A percentile compares a stretch with the other conserved stretches of the same genome.
Evolutionary conservation across 2,888 invertebrate species (phyloP).

Genomic region (Thysanoteuthis rhombus): DNA sequence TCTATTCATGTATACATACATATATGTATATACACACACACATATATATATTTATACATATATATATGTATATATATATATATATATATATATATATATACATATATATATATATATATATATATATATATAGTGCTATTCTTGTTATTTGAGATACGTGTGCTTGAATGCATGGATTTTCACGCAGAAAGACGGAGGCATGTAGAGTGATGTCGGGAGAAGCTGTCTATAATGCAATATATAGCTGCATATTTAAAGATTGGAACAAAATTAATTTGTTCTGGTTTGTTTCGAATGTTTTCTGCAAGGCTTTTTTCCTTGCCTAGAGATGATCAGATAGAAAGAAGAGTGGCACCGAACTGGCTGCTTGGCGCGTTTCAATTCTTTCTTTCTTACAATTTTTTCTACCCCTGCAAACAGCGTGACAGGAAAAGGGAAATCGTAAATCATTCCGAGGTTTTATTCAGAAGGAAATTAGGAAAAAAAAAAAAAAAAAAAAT

Average conservation of each 20-base stretch:
- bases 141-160: not conserved
- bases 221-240: not conserved
- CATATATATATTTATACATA: no score
- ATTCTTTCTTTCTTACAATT: rapidly evolving
- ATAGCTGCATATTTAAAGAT: not conserved
- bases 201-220: not conserved
- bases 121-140: not conserved
- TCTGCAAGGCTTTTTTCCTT: not conserved
- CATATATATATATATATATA: no score
- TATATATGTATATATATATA: not conserved
- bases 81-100: not conserved
- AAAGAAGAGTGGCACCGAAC: not conserved
- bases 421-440: not conserved
- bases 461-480: not conserved
- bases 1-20: no score
- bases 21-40: no score
- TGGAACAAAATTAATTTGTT: no score
- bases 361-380: no score
- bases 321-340: not conserved
- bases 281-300: not conserved
- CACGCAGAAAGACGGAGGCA: not conserved
- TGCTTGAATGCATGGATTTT: not conserved
- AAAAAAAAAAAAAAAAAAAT: not conserved
- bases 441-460: not conserved
- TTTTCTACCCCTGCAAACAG: not conserved